Evolutionary conservation across 2,888 invertebrate genomes (phyloP).

Genomic region (Calliphora vomitoria): DNA sequence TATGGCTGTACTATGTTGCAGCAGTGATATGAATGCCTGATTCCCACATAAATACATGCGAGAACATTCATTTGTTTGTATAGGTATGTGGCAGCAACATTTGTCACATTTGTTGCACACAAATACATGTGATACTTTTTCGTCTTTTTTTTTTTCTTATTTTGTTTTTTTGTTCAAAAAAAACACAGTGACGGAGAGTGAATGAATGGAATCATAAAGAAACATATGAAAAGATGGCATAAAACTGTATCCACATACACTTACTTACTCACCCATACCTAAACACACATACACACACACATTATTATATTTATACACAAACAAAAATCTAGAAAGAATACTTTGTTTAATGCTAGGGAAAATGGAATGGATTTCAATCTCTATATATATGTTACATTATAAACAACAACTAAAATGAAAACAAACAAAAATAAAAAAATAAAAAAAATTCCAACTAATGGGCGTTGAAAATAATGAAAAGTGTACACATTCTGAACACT

Average conservation of each 20-base stretch:
- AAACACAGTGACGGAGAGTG: not conserved
- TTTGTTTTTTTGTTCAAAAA: constrained; percentile 7
- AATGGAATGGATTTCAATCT: constrained; percentile 70
- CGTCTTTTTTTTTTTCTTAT: constrained; percentile 1
- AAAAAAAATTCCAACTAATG: constrained; percentile 70
- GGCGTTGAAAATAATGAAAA: constrained; percentile 73
- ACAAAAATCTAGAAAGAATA: constrained; percentile 56
- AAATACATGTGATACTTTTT: constrained; percentile 54
- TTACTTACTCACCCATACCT: not conserved
- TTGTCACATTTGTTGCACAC: constrained; percentile 72
- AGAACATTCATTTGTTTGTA: not conserved
- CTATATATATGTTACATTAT: constrained; percentile 50
- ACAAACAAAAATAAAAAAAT: constrained; percentile 43
- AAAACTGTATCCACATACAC: constrained; percentile 9
- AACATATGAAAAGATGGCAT: constrained; percentile 61
- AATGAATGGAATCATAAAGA: constrained; percentile 51
- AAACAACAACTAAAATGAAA: constrained; percentile 45
- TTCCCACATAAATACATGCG: not conserved
- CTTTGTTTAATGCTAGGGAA: constrained; percentile 72
- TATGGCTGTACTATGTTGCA: not conserved
- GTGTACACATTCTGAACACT: constrained; percentile 52
- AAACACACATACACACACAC: not conserved
- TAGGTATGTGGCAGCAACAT: constrained; percentile 8
- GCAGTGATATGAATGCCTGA: not conserved
- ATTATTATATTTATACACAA: constrained; percentile 33